A percentile compares a stretch with the other conserved stretches of the same genome.
phyloP scores from a whole-genome alignment of 1,140 invertebrate genomes.

The Drosophila equinoxialis region DNA sequence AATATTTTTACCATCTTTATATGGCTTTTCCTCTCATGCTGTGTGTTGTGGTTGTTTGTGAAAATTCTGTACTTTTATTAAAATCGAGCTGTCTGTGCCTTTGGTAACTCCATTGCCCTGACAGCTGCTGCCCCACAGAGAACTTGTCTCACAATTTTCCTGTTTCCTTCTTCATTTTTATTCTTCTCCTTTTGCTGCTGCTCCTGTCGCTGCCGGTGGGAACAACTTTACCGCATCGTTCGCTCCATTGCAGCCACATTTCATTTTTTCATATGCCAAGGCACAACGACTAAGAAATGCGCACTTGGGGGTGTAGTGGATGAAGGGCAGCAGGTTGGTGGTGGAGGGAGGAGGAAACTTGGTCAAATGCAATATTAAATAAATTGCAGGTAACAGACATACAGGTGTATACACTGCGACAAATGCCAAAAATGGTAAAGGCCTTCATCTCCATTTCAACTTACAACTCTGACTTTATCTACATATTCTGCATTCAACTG shows the following conservation, averaged over 20 bases:
- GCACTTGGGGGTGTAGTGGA: neutral
- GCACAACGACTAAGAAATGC: slow-evolving; percentile 5
- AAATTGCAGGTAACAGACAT: slow-evolving; percentile 33
- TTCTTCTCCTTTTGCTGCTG: slow-evolving; percentile 4
- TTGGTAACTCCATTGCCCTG: slow-evolving; percentile 48
- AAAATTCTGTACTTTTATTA: slow-evolving; percentile 54
- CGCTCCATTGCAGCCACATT: slow-evolving; percentile 47
- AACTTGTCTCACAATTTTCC: slow-evolving; percentile 23
- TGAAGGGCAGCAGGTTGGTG: neutral
- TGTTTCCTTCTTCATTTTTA: slow-evolving; percentile 18
- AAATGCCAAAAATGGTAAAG: slow-evolving; percentile 30
- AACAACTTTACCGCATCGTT: slow-evolving; percentile 30
- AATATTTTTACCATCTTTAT: slow-evolving; percentile 36
- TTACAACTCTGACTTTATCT: slow-evolving; percentile 24
- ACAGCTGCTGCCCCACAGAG: slow-evolving; percentile 7
- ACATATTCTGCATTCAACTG: slow-evolving; percentile 53
- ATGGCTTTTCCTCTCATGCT: slow-evolving; percentile 11
- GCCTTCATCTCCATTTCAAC: neutral
- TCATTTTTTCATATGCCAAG: slow-evolving; percentile 51
- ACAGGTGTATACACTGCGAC: slow-evolving; percentile 40
- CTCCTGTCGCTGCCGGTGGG: neutral
- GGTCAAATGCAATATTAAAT: slow-evolving; percentile 58
- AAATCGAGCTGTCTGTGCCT: slow-evolving; percentile 65
- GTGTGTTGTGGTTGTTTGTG: slow-evolving; percentile 17
- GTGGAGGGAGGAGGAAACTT: slow-evolving; percentile 2